Conservation (phyloP, 2,888 invertebrate genomes). For the Onthophagus sagittarius region DNA sequence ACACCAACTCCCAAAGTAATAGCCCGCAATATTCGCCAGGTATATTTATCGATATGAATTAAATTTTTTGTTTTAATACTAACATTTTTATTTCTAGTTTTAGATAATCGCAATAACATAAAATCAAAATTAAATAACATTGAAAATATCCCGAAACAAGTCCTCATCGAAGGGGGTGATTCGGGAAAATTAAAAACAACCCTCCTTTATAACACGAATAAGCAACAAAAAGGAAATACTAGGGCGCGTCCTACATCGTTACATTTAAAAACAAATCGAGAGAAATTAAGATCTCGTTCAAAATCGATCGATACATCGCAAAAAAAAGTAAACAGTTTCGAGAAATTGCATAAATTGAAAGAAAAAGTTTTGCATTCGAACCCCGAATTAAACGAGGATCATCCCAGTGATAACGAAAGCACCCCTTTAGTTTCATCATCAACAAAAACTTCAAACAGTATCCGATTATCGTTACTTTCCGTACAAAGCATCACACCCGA, state of each 20-base stretch:
- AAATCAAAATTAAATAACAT: slow-evolving; percentile 28
- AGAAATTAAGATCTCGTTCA: slow-evolving; percentile 37
- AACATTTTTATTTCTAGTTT: slow-evolving; percentile 32
- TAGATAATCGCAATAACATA: slow-evolving; percentile 36
- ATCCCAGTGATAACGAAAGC: slow-evolving; percentile 60
- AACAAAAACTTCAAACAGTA: slow-evolving; percentile 36
- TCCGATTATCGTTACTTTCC: slow-evolving; percentile 34
- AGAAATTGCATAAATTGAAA: slow-evolving; percentile 42
- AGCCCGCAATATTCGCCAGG: slow-evolving; percentile 44
- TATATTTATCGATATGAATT: no score
- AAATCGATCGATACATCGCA: slow-evolving; percentile 41
- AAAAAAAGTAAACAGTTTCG: slow-evolving; percentile 35
- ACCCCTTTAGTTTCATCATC: slow-evolving; percentile 54
- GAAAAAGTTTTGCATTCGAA: slow-evolving; percentile 45
- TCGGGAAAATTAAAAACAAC: slow-evolving; percentile 16
- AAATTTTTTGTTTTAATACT: no score
- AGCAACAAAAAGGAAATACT: slow-evolving; percentile 25
- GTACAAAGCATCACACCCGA: slow-evolving; percentile 19
- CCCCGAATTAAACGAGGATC: slow-evolving; percentile 38
- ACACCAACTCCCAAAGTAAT: slow-evolving; percentile 47
- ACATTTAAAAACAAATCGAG: slow-evolving; percentile 35
- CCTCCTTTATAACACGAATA: slow-evolving; percentile 28
- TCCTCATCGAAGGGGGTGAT: slow-evolving; percentile 40
- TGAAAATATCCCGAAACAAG: slow-evolving; percentile 38
- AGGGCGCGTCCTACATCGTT: slow-evolving; percentile 39